Percentiles rank a stretch among this genome's conserved stretches.
phyloP scores from a whole-genome alignment of 1,140 invertebrate species.

The Coelopa frigida region DNA sequence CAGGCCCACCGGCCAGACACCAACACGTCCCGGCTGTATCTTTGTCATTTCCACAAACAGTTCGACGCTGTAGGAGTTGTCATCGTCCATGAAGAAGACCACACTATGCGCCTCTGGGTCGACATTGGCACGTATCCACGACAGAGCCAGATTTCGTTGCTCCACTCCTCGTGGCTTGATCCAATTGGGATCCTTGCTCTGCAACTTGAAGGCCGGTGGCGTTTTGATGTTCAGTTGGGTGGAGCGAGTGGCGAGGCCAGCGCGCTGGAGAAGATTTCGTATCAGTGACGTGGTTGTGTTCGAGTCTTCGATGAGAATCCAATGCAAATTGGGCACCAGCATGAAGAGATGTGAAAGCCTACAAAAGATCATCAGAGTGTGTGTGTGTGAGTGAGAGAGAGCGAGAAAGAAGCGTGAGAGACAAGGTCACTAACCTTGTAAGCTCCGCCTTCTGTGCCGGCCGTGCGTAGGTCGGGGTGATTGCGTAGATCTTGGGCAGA shows the following conservation, averaged over 20 bases:
- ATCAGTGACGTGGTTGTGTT: conserved; percentile 69
- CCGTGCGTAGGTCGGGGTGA: conserved; percentile 88
- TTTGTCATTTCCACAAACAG: conserved; percentile 64
- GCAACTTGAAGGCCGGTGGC: conserved; percentile 61
- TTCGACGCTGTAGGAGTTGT: conserved; percentile 74
- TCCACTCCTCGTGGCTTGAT: conserved; percentile 88
- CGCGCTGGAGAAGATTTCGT: conserved; percentile 66
- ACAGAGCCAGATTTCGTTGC: conserved; percentile 84
- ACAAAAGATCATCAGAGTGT: conserved; percentile 4
- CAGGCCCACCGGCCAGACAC: conserved; percentile 95
- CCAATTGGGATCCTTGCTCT: conserved; percentile 70
- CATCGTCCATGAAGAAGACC: conserved; percentile 98
- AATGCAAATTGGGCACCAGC: conserved; percentile 84
- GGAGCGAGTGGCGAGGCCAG: conserved; percentile 39
- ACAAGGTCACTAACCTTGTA: conserved; percentile 56
- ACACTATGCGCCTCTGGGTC: conserved; percentile 58
- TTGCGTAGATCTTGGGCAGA: conserved; percentile 69
- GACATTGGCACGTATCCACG: conserved; percentile 73
- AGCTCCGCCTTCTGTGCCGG: conserved; percentile 93
- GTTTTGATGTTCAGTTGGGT: conserved; percentile 43
- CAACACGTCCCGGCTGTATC: conserved; percentile 66
- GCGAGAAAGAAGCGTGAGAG: neutral
- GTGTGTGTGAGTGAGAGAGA: conserved; percentile 2
- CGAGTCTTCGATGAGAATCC: conserved; percentile 92
- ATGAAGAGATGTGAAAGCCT: conserved; percentile 85